A percentile compares a stretch with the other conserved stretches of the same genome.
These are phyloP conservation scores for Odontesthes bonariensis DNA, from an alignment of 2,113 vertebrate species.

Conservation along the genomic window DNA sequence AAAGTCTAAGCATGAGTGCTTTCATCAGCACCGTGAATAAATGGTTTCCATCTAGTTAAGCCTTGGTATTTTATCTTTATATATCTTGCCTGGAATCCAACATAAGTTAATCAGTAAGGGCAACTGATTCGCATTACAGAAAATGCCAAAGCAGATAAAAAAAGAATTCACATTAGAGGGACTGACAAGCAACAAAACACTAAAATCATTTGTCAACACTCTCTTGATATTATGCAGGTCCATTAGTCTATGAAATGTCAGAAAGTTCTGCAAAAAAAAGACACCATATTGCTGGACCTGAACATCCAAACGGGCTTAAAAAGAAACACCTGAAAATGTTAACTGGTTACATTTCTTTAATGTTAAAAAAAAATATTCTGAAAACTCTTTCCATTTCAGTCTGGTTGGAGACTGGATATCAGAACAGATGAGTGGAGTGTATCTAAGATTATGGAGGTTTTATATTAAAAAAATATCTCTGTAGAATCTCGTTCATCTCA, in stretches of 20 bases:
- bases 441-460: too few species aligned
- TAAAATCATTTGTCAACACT: not conserved
- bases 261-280: not conserved
- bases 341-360: too few species aligned
- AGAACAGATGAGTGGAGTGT: too few species aligned
- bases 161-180: not conserved
- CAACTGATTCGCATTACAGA: conserved; percentile 3
- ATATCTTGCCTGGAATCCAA: conserved; percentile 32
- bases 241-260: not conserved
- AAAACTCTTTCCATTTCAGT: too few species aligned
- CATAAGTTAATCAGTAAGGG: conserved; percentile 42
- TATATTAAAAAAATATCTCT: too few species aligned
- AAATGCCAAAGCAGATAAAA: not conserved
- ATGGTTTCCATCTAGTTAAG: conserved; percentile 57
- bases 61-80: conserved; percentile 34
- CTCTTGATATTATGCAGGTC: not conserved
- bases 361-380: too few species aligned
- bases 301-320: conserved; percentile 1
- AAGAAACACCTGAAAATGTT: too few species aligned
- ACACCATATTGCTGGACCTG: not conserved
- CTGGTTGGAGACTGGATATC: too few species aligned
- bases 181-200: not conserved
- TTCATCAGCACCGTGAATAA: conserved; percentile 38
- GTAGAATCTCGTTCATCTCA: too few species aligned
- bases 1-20: conserved; percentile 62